A percentile compares a stretch with the other conserved stretches of the same genome.
phyloP scores from a whole-genome alignment of 2,888 invertebrate genomes.

The Drosophila fulvimacula region DNA sequence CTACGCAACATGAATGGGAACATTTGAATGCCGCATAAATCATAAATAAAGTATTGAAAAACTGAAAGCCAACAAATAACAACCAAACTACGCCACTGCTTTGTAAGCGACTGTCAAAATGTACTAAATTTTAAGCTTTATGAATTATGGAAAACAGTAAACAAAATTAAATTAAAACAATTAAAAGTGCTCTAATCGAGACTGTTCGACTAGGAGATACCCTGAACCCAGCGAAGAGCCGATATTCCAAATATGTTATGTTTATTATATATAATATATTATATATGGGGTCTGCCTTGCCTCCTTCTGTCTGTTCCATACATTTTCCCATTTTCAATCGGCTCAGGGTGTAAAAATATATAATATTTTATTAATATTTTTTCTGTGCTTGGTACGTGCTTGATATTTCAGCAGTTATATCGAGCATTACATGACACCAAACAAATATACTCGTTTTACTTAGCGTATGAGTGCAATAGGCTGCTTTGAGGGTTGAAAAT shows the following conservation, averaged over 20 bases:
- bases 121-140: conserved; percentile 50
- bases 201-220: no score
- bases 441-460: background rate
- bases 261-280: no score
- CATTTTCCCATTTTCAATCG: no score
- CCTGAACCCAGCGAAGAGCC: no score
- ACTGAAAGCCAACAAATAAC: conserved; percentile 14
- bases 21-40: conserved; percentile 37
- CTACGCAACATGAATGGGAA: background rate
- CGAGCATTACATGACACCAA: background rate
- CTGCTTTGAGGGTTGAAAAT: conserved; percentile 20
- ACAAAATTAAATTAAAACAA: conserved; percentile 3
- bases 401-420: background rate
- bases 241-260: no score
- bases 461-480: background rate
- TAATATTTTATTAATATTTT: background rate
- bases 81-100: conserved; percentile 9
- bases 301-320: no score
- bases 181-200: conserved; percentile 3
- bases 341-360: background rate
- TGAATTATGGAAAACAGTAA: conserved; percentile 34
- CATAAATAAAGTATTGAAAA: conserved; percentile 37
- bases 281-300: no score
- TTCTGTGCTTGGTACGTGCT: no score
- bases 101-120: conserved; percentile 49